Base-by-base conservation (phyloP, 1,140 invertebrate species). In the Cherax quadricarinatus region DNA sequence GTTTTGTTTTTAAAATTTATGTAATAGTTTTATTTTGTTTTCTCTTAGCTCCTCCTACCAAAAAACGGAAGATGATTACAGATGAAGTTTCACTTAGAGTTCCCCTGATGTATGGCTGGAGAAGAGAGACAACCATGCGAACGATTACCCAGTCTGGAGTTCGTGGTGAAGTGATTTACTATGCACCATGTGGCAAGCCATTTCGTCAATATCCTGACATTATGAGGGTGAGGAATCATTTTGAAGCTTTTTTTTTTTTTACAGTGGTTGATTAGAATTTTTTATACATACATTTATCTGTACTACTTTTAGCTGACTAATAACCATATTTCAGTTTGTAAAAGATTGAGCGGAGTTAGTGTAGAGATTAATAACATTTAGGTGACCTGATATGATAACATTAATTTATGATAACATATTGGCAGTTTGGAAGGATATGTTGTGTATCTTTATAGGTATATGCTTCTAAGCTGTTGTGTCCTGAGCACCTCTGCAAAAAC, bases 91-190 rank as follows among this genome's bases (percentile, higher is more conserved):
- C 97, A 92, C 95, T 98, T 75, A 96, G 97, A 84, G 95, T 97
- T 83, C 97, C 98, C 1, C 94, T 98, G 21, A 96, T 97, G 87
- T 96, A 97, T 95, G 98, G 98, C 30, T 99, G 98, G 98, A 97
- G 97, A 94, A 95, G 98, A 70, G 97, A 98, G 94, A 99, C 98
- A 0, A 96, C 98, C 79, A 98, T 94, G 81, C 81, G 94, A 16
- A 92, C 93, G 24, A 94, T 94, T 70, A 94, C 91, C n/a, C 94
- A 94, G 83, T 94, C 94, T 30, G 96, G 97, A 80, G 97, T 98
- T 86, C 97, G 97, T 94, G 97, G 97, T 53, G 97, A 98, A 94
- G 98, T 99, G n/a, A 96, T 96, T 51, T 99, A 99, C 95, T 97
- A 97, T 94, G 97, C 98, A 51, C 98, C 98, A 49, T 98, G 97